Base-by-base conservation (phyloP, 1,140 invertebrate species). In the Tetraneura akinire region DNA sequence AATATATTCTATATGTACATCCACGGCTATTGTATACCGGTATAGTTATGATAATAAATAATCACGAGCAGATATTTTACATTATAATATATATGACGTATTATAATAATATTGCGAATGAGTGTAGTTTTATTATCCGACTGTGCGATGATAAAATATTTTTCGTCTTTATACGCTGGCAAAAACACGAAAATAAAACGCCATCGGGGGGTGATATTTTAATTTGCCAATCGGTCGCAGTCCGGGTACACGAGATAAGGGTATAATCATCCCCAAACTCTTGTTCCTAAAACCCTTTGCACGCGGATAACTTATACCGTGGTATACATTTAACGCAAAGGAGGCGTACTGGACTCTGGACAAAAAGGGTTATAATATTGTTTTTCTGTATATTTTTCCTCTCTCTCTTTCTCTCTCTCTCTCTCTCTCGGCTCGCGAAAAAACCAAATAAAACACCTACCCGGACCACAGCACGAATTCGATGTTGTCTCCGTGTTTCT, bases 401-500 rank as follows among this genome's bases (percentile, higher is more conserved):
- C 26, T 62, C 3, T 32, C 32, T 62, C 26, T 32, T 29, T 42
- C n/a, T 42, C n/a, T 13, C 64, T 21, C 10, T 42, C 32, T 62
- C 26, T 32, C n/a, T 42, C n/a, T 42, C n/a, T 13, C 64, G 13
- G 3, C 21, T 11, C 9, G 6, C n/a, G 5, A 14, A 68, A 13
- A 47, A 68, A n/a, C n/a, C 66, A 37, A 66, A 71, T 1, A 32
- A 32, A 47, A 80, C n/a, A 87, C 89, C 89, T 88, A 96, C 94
- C 95, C 95, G 23, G 95, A 96, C 95, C 95, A 97, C 10, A 97
- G 86, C 18, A 96, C 92, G 84, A 96, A 97, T 86, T 96, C 94
- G 37, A 96, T 93, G 83, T 94, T 92, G 83, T 94, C 91, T 10
- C 91, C 90, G 82, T 91, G 91, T 81, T 91, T 90, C 51, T 89